Evolutionary conservation across 2,113 vertebrate genomes (phyloP).

Genomic region (Ellobius talpinus): DNA sequence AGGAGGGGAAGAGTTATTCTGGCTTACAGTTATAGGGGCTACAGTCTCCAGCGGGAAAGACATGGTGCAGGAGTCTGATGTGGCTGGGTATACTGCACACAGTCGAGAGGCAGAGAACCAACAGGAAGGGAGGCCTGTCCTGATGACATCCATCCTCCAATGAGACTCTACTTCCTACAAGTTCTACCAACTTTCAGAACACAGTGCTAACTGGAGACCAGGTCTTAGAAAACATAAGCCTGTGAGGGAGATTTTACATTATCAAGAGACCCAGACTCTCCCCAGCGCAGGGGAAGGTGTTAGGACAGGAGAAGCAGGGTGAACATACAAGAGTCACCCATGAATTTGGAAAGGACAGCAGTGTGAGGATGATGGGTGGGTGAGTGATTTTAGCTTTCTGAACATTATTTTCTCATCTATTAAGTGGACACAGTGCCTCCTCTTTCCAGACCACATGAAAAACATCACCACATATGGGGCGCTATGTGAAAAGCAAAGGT

Average conservation of each 20-base stretch:
- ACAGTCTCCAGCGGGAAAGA: too few relatives aligned
- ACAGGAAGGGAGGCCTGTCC: neutral
- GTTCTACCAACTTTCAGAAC: neutral
- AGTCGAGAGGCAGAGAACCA: neutral
- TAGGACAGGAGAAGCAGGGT: neutral
- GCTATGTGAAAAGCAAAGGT: neutral
- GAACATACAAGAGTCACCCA: neutral
- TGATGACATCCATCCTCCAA: neutral
- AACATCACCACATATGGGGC: neutral
- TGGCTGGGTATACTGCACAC: too few relatives aligned
- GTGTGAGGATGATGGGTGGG: neutral
- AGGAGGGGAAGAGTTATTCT: too few relatives aligned
- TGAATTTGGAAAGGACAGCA: neutral
- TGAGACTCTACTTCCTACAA: neutral
- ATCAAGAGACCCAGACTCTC: neutral
- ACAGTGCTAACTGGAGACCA: too few relatives aligned
- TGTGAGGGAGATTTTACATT: neutral
- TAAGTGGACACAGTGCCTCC: neutral
- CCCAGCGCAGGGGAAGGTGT: neutral
- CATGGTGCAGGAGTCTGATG: neutral
- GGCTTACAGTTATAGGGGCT: neutral
- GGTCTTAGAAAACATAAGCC: too few relatives aligned
- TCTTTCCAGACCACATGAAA: neutral
- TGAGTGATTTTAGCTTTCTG: neutral
- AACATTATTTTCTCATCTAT: constrained; percentile 15